phyloP scores from a whole-genome alignment of 2,797 vertebrate genomes.

The Mastacembelus armatus region DNA sequence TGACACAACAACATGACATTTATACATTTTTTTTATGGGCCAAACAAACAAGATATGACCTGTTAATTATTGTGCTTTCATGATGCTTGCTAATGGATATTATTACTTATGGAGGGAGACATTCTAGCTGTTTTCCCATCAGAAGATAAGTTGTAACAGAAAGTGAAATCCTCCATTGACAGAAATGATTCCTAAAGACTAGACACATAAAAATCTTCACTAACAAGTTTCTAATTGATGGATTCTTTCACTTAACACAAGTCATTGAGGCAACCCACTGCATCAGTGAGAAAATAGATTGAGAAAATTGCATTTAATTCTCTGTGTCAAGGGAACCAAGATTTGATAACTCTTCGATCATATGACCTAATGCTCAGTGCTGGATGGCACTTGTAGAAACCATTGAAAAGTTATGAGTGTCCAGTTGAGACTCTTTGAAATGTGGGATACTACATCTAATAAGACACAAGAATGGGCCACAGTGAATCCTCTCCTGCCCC shows the following conservation, averaged over 20 bases:
- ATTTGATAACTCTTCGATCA: constrained; percentile 47
- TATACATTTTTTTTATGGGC: no score
- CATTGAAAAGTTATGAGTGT: constrained; percentile 24
- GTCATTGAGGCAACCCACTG: constrained; percentile 15
- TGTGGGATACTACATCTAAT: constrained; percentile 34
- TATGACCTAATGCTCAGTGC: constrained; percentile 23
- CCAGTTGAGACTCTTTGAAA: constrained; percentile 39
- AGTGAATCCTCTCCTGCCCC: constrained; percentile 17
- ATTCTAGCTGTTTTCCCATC: no score
- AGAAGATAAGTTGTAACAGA: no score
- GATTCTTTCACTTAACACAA: constrained; percentile 18
- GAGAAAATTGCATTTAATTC: constrained; percentile 33
- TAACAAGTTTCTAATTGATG: constrained; percentile 15
- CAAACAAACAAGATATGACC: no score
- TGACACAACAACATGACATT: not conserved
- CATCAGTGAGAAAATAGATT: constrained; percentile 32
- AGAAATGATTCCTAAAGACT: no score
- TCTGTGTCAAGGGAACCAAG: constrained; percentile 21
- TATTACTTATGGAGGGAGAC: no score
- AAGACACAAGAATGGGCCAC: constrained; percentile 18
- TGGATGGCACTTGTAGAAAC: constrained; percentile 38
- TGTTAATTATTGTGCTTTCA: no score
- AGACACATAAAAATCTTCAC: not conserved
- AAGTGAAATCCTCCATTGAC: not conserved
- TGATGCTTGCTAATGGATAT: no score